Base-by-base conservation (phyloP, 2,888 invertebrate genomes). In the Ennomos erosarius region DNA sequence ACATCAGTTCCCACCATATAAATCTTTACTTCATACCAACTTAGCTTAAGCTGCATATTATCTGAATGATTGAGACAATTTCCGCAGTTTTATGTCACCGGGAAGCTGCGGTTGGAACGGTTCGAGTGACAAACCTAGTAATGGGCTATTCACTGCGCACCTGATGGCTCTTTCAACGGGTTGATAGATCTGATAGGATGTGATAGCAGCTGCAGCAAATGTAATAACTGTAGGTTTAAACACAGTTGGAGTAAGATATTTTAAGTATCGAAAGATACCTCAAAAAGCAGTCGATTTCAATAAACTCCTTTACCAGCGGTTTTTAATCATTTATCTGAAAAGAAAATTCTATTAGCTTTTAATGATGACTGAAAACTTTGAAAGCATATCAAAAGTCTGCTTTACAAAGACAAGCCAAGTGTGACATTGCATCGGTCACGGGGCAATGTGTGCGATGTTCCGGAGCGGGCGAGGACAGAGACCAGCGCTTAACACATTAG, bases 101-200 rank as follows among this genome's bases (percentile, higher is more conserved):
- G 68, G 62, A 68, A 64, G 56, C 56, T 60, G 63, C 49, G 68
- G 65, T 64, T 51, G 38, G 54, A 47, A 50, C 61, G 39, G 51
- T 48, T 11, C 26, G 36, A 39, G 47, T 47, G 8, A 33, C 45
- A 40, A 12, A 46, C 43, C 51, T 54, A 44, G 54, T 62, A 59
- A 62, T 55, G 55, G 51, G n/a, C 40, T 42, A 62, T 61, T 62
- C 59, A 53, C 10, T n/a, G 38, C 35, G 42, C 13, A 39, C 10
- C 35, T 49, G 49, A 46, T 46, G 45, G 26, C 35, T 44, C 52
- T 38, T 34, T 33, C 9, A 39, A 34, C 11, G 6, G 1, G 9
- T 39, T 16, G 8, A 13, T 33, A 12, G 9, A 39, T 13, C 9
- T 65, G 51, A 66, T 39, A 48, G 36, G 42, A n/a, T 45, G 40